Base-by-base conservation (phyloP, 2,113 vertebrate genomes). In the Chaetodon auriga region DNA sequence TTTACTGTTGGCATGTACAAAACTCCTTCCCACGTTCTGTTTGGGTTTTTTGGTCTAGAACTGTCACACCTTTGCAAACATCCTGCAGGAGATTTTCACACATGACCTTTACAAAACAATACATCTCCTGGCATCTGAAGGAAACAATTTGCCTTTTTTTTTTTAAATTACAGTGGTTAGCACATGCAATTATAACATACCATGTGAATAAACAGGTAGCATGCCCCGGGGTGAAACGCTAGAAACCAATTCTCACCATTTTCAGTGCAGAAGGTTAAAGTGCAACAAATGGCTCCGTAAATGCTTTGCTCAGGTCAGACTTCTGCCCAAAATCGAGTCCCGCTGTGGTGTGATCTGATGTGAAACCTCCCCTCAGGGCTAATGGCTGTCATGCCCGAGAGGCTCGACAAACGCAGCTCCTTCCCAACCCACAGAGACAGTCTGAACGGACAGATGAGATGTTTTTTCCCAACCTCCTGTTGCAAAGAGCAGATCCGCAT, bases 401-500 rank as follows among this genome's bases (percentile, higher is more conserved):
- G 11, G 61, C 30, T 73, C 5, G 4, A 8, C 38, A 19, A 57
- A 68, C 38, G 16, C 43, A 14, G 70, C 66, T 54, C 51, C 43
- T 53, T 30, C 12, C 18, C 45, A 53, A 53, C 21, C 43, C 38
- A 19, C 60, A 15, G 58, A 65, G 30, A 38, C 19, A 1, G 36
- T 23, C 48, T 12, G 41, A 35, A 25, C 54, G 54, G 53, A 81
- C 69, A 55, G 53, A 77, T n/a, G 19, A 36, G 51, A 6, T 19
- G 53, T 55, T 85, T 75, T 58, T 58, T 1, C 14, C 70, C 35
- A 51, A 23, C 63, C 15, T 88, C 65, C 48, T 49, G 10, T 68
- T 10, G 41, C 18, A 57, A 58, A 68, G 19, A 84, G 30, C 53
- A 70, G 69, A 82, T 89, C 79, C 93, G 38, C 92, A 92, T 94